Conservation (phyloP, 1,140 invertebrate species). For the Lasaia peninsularis region DNA sequence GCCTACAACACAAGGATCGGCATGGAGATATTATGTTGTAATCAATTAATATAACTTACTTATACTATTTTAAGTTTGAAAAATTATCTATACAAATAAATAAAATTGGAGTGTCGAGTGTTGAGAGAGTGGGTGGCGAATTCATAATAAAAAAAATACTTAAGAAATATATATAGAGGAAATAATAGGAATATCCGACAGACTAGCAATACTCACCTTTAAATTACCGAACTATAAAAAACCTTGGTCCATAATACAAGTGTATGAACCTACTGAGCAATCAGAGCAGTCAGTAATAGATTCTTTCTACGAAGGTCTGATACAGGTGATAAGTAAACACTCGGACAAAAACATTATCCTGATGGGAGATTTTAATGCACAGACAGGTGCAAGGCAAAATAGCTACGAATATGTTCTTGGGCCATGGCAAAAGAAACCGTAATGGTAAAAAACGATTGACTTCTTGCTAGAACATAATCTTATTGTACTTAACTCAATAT, state of each 20-base stretch:
- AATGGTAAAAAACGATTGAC: neutral
- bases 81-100: too few relatives aligned
- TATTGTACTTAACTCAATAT: too few relatives aligned
- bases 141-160: neutral
- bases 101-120: too few relatives aligned
- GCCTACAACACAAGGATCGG: too few relatives aligned
- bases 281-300: neutral
- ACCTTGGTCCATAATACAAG: slow-evolving; percentile 23
- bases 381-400: neutral
- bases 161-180: slow-evolving; percentile 20
- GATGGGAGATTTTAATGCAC: neutral
- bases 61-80: too few relatives aligned
- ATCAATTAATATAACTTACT: too few relatives aligned
- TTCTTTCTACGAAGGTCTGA: neutral
- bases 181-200: slow-evolving; percentile 26
- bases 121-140: too few relatives aligned
- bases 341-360: neutral
- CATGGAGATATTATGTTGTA: too few relatives aligned
- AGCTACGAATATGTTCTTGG: too few relatives aligned
- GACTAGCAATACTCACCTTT: slow-evolving; percentile 29
- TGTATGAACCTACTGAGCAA: slow-evolving; percentile 19
- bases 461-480: too few relatives aligned
- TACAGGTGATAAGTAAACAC: neutral
- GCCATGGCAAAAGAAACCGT: too few relatives aligned
- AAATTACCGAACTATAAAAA: slow-evolving; percentile 27